phyloP scores from a whole-genome alignment of 1,140 invertebrate genomes.

The Diabrotica undecimpunctata region DNA sequence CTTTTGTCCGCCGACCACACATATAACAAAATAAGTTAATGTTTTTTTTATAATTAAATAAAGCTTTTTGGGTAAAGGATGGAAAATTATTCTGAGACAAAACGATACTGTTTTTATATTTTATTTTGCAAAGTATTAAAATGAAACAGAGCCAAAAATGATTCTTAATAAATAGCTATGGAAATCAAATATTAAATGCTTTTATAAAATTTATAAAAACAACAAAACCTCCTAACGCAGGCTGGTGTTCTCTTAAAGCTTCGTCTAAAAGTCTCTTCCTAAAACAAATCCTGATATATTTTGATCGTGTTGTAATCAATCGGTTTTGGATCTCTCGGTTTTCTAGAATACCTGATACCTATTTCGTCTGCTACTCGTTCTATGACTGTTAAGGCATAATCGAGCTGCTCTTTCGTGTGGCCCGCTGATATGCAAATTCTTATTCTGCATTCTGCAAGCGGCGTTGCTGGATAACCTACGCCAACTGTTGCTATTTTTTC shows the following conservation, averaged over 20 bases:
- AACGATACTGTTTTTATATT: no score
- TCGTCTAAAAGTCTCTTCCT: not conserved
- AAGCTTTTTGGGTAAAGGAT: no score
- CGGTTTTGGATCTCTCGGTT: constrained; percentile 54
- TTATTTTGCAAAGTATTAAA: no score
- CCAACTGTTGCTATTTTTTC: constrained; percentile 89
- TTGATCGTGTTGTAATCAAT: constrained; percentile 55
- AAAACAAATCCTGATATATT: constrained; percentile 28
- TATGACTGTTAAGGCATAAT: constrained; percentile 74
- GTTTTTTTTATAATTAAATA: no score
- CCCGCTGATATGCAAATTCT: constrained; percentile 94
- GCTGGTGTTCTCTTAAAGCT: not conserved
- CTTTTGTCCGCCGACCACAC: no score
- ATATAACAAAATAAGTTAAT: no score
- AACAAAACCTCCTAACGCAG: not conserved
- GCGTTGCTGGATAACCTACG: constrained; percentile 98
- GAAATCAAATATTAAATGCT: not conserved
- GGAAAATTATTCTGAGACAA: no score
- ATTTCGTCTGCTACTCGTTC: constrained; percentile 66
- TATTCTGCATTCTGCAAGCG: constrained; percentile 88
- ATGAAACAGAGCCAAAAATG: not conserved
- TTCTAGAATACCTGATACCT: constrained; percentile 70
- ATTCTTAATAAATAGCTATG: not conserved
- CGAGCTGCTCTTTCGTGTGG: constrained; percentile 94
- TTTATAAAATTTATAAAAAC: not conserved